Evolutionary conservation across 2,797 vertebrate species (phyloP).

Genomic region (Cyprinodon diabolis): DNA sequence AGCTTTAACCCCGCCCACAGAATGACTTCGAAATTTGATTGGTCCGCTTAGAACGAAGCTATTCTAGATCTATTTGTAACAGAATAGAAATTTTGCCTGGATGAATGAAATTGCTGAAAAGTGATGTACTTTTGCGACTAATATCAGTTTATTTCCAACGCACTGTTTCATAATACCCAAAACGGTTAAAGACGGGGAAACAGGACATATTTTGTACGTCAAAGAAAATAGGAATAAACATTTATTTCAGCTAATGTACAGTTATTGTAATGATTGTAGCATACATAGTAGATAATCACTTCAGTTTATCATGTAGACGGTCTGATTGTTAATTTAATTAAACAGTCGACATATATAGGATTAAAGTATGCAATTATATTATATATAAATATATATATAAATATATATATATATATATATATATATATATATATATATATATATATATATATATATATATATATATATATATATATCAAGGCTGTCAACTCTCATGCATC

Average conservation of each 20-base stretch:
- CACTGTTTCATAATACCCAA: not conserved
- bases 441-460: not conserved
- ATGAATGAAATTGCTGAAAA: not conserved
- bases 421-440: too few species aligned
- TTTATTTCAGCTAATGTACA: too few species aligned
- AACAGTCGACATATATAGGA: not conserved
- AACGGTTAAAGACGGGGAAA: not conserved
- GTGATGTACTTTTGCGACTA: not conserved
- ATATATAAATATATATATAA: not conserved
- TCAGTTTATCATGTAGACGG: not conserved
- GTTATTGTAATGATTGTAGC: too few species aligned
- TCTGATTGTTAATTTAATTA: not conserved
- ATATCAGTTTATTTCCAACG: not conserved
- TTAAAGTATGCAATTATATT: not conserved
- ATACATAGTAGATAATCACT: not conserved
- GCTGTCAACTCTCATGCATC: too few species aligned
- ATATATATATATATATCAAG: too few species aligned
- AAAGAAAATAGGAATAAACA: too few species aligned
- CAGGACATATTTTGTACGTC: not conserved
- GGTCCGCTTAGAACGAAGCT: conserved; percentile 21
- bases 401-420: not conserved
- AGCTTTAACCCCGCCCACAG: conserved; percentile 26
- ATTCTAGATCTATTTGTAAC: conserved; percentile 34
- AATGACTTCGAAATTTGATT: conserved; percentile 50
- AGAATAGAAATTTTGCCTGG: conserved; percentile 17